A percentile compares a stretch with the other conserved stretches of the same genome.
phyloP scores from a whole-genome alignment of 92 coral and sea anemone genomes.

The Isaurus tuberculatus region DNA sequence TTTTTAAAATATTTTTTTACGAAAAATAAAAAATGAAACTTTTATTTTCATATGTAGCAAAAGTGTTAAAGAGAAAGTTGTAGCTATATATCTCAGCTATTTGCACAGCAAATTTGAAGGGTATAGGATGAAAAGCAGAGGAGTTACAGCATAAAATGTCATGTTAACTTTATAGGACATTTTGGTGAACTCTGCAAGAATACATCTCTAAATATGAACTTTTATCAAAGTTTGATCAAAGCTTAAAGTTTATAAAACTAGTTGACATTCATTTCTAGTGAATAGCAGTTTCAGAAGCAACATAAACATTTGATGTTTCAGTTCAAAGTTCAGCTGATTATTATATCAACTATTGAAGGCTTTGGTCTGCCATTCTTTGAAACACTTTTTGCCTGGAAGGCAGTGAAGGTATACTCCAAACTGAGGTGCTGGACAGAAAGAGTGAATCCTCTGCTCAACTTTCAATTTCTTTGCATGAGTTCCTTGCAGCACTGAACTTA shows the following conservation, averaged over 20 bases:
- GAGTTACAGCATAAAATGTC: conserved; percentile 44
- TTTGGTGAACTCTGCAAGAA: conserved; percentile 5
- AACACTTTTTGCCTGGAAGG: background rate
- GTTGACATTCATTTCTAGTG: conserved; percentile 9
- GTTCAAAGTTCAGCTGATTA: conserved; percentile 15
- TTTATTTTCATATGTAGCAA: conserved; percentile 23
- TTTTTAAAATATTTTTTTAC: conserved; percentile 16
- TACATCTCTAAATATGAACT: conserved; percentile 29
- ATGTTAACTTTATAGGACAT: conserved; percentile 7
- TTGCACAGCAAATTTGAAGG: conserved; percentile 40
- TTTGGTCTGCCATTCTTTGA: conserved; percentile 1
- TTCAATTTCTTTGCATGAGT: background rate
- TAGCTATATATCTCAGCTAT: conserved; percentile 31
- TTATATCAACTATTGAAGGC: background rate
- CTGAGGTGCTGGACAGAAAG: conserved; percentile 13
- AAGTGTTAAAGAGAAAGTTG: conserved; percentile 28
- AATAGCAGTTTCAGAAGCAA: background rate
- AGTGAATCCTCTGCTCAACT: conserved; percentile 5
- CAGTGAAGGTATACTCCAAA: background rate
- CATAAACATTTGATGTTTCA: conserved; percentile 22
- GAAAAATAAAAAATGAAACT: conserved; percentile 21
- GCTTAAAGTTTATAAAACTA: conserved; percentile 17
- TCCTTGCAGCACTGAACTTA: background rate
- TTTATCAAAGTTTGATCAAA: conserved; percentile 20
- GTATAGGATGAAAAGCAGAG: conserved; percentile 28